A percentile compares a stretch with the other conserved stretches of the same genome.
Conservation (phyloP, 2,113 vertebrate species). For the Saccopteryx leptura region DNA sequence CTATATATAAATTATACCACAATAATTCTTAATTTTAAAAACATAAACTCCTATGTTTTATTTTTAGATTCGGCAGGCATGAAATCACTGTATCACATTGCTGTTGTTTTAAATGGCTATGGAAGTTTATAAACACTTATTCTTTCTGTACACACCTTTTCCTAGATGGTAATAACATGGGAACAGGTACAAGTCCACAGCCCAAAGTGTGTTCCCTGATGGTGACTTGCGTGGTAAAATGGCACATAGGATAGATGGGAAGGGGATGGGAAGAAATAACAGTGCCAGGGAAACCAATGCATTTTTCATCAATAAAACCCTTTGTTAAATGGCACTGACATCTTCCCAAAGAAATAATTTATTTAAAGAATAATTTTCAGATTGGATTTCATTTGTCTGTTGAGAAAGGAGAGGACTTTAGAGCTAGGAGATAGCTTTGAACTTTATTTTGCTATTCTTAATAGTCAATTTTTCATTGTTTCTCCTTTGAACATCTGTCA, state of each 20-base stretch:
- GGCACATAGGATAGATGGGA: neutral
- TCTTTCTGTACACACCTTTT: neutral
- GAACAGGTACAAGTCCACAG: neutral
- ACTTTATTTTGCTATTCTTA: neutral
- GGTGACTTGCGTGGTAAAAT: neutral
- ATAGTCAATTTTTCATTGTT: conserved; percentile 17
- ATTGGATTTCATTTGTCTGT: neutral
- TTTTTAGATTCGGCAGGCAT: neutral
- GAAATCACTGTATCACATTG: neutral
- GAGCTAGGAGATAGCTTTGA: neutral
- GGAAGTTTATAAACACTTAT: neutral
- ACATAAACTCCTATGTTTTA: neutral
- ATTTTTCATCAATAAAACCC: neutral
- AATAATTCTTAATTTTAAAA: neutral
- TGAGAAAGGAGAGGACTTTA: neutral
- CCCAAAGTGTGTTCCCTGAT: neutral
- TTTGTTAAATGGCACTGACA: neutral
- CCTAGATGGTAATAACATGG: neutral
- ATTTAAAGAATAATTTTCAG: conserved; percentile 12
- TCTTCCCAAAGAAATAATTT: conserved; percentile 2
- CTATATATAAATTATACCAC: neutral
- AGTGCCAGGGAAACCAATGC: too few relatives aligned
- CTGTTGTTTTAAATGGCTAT: neutral
- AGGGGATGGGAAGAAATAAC: neutral
- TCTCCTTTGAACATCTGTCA: neutral